phyloP scores from a whole-genome alignment of 1,140 invertebrate genomes.

The Oreohelix idahoensis region DNA sequence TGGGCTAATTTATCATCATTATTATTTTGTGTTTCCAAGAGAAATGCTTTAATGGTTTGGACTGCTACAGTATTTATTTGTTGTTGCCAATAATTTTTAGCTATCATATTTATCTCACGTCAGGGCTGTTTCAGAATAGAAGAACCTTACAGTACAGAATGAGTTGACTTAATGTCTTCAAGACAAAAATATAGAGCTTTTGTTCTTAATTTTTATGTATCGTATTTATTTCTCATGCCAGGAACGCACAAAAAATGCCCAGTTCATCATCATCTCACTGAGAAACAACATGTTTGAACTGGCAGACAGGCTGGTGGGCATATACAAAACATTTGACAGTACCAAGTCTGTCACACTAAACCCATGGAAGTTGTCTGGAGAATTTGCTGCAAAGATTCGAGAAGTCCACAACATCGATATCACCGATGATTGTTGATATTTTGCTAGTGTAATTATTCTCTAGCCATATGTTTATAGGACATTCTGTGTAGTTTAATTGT shows the following conservation, averaged over 20 bases:
- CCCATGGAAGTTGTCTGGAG: slow-evolving; percentile 56
- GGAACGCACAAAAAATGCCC: slow-evolving; percentile 96
- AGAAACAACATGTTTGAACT: slow-evolving; percentile 98
- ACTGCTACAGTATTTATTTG: no score
- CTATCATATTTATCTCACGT: no score
- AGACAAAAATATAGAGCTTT: no score
- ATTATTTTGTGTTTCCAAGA: no score
- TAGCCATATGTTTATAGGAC: no score
- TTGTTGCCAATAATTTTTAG: no score
- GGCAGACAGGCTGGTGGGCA: slow-evolving; percentile 91
- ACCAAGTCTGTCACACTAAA: slow-evolving; percentile 83
- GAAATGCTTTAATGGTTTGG: no score
- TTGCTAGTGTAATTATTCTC: neutral
- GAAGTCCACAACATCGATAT: slow-evolving; percentile 33
- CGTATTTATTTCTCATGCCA: slow-evolving; percentile 63
- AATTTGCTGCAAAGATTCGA: slow-evolving; percentile 32
- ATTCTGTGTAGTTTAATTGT: no score
- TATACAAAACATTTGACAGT: slow-evolving; percentile 94
- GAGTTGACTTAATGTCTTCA: no score
- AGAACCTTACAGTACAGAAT: no score
- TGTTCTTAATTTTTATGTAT: neutral
- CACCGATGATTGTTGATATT: neutral
- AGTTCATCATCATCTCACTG: slow-evolving; percentile 98
- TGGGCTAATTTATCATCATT: no score
- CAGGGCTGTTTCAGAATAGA: no score